Evolutionary conservation across 2,797 vertebrate genomes (phyloP).

Genomic region (Cheirogaleus major): DNA sequence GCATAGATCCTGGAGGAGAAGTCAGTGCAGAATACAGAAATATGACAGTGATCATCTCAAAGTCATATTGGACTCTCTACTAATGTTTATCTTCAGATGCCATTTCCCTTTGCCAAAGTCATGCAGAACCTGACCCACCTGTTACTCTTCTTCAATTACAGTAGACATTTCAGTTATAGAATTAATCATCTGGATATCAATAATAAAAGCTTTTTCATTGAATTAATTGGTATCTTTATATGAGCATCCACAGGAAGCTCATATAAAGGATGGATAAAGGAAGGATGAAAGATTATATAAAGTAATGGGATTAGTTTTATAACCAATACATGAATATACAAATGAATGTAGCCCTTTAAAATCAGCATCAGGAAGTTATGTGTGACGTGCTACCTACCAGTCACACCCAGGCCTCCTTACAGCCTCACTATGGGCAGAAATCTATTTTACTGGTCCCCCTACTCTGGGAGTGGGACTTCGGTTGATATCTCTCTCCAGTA

Average conservation of each 20-base stretch:
- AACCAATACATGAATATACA: not conserved
- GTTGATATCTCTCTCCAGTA: not conserved
- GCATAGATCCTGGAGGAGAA: not conserved
- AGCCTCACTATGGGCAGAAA: not conserved
- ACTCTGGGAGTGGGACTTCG: not conserved
- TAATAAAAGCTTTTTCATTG: constrained; percentile 42
- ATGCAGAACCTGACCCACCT: not conserved
- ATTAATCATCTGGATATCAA: constrained; percentile 46
- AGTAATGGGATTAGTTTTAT: constrained; percentile 7
- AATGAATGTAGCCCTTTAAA: not conserved
- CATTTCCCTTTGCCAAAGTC: not conserved
- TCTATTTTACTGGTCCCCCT: not conserved
- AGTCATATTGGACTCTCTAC: not conserved
- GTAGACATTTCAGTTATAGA: not conserved
- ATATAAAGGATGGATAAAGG: not conserved
- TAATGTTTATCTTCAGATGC: constrained; percentile 29
- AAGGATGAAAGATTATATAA: not conserved
- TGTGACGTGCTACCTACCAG: not conserved
- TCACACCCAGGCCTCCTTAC: not conserved
- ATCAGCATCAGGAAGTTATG: not conserved
- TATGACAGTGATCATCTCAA: not conserved
- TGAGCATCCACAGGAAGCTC: not conserved
- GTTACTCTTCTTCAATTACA: not conserved
- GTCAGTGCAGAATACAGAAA: not conserved
- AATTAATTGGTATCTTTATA: constrained; percentile 41